These are phyloP conservation scores for Neotoma lepida DNA, from an alignment of 2,113 vertebrate genomes.

Conservation along the genomic window DNA sequence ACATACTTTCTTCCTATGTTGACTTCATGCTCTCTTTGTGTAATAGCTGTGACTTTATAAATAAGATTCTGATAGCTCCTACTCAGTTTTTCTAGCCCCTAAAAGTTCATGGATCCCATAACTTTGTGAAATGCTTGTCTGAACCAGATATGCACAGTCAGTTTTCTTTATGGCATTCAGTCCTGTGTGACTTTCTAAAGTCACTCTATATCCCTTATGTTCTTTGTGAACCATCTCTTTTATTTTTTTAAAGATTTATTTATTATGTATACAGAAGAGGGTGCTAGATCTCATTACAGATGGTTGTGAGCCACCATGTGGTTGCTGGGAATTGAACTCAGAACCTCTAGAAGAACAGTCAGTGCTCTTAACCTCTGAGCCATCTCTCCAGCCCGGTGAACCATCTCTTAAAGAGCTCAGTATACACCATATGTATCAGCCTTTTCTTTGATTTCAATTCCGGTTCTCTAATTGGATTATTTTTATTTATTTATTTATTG, in stretches of 20 bases:
- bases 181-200: not conserved
- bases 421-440: too few relatives aligned
- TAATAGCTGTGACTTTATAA: conserved; percentile 7
- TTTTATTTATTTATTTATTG: not conserved
- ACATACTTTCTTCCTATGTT: not conserved
- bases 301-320: too few relatives aligned
- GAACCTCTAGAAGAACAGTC: too few relatives aligned
- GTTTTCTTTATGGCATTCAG: not conserved
- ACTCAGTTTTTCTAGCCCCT: not conserved
- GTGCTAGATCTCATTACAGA: too few relatives aligned
- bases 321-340: too few relatives aligned
- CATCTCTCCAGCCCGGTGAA: too few relatives aligned
- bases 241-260: too few relatives aligned
- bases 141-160: not conserved
- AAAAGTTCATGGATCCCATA: not conserved
- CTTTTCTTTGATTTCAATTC: not conserved
- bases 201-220: not conserved
- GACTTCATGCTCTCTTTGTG: not conserved
- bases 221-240: not conserved
- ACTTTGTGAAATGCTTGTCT: not conserved
- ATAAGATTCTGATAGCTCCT: not conserved
- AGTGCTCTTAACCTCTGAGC: too few relatives aligned
- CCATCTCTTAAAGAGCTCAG: not conserved
- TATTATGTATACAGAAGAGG: too few relatives aligned
- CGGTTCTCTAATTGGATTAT: not conserved